Conservation (phyloP, 2,113 vertebrate species). For the Ceyx cyanopectus region DNA sequence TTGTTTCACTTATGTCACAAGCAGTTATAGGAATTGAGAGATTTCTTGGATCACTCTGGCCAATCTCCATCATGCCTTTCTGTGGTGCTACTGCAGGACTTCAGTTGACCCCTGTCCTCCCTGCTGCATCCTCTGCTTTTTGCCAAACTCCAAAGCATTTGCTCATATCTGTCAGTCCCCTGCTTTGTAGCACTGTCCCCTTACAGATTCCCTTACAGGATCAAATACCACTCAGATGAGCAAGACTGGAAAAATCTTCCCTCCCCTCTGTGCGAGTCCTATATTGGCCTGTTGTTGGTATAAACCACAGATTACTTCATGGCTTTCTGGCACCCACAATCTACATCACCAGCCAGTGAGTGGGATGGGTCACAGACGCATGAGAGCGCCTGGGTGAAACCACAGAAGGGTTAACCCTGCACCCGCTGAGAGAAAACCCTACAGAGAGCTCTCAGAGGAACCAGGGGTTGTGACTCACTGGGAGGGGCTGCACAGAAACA, state of each 20-base stretch:
- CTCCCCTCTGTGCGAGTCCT: accelerated
- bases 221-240: background rate
- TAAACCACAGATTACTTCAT: background rate
- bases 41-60: accelerated
- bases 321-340: slow-evolving; percentile 18
- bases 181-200: background rate
- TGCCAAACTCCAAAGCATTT: background rate
- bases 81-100: background rate
- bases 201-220: background rate
- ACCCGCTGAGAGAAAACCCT: background rate
- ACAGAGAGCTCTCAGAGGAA: background rate
- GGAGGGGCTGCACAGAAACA: slow-evolving; percentile 1
- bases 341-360: background rate
- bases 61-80: background rate
- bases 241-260: background rate
- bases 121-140: background rate
- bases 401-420: slow-evolving; percentile 35
- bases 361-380: background rate
- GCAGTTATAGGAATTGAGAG: background rate
- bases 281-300: background rate
- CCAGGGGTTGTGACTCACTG: background rate
- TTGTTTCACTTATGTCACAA: accelerated
- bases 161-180: accelerated
- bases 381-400: background rate
- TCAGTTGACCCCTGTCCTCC: background rate